Conservation (phyloP, 2,797 vertebrate species). For the Oophaga sylvatica region DNA sequence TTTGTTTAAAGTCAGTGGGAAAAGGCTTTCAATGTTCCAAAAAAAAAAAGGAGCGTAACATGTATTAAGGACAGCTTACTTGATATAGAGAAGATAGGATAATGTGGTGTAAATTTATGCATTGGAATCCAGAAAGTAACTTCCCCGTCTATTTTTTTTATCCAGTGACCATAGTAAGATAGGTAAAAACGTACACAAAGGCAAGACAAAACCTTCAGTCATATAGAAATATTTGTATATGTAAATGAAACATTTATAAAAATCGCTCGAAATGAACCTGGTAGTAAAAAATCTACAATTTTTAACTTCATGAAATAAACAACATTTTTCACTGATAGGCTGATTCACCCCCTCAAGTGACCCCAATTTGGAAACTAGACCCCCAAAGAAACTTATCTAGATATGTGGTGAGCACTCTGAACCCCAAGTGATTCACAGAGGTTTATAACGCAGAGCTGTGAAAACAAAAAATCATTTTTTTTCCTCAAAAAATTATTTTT, state of each 20-base stretch:
- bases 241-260: not conserved
- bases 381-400: no score
- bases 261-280: not conserved
- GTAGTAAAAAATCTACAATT: not conserved
- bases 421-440: no score
- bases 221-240: not conserved
- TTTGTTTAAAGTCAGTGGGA: constrained; percentile 65
- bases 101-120: constrained; percentile 1
- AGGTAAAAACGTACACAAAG: not conserved
- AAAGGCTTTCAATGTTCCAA: constrained; percentile 11
- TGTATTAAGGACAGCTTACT: constrained; percentile 6
- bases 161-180: not conserved
- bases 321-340: not conserved
- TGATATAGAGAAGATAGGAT: not conserved
- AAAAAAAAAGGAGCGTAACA: not conserved
- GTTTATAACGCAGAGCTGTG: no score
- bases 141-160: not conserved
- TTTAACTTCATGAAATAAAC: not conserved
- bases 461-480: no score
- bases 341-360: no score
- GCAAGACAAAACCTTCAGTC: not conserved
- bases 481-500: no score
- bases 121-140: not conserved
- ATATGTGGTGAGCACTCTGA: no score
- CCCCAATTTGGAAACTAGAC: no score